Conservation (phyloP, 2,888 invertebrate genomes). For the Ariolimax columbianus region DNA sequence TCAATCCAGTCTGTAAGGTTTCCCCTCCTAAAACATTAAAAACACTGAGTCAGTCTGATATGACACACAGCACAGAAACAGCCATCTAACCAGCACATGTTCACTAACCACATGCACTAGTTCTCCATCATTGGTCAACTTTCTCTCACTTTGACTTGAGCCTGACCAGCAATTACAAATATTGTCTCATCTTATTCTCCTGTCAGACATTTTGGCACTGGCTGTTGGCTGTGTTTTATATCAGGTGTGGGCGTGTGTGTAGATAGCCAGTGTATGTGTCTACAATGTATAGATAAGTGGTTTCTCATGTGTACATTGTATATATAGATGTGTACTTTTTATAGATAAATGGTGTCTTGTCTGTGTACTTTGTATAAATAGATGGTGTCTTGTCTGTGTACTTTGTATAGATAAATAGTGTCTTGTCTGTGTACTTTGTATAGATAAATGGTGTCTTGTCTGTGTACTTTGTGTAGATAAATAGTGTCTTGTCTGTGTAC, state of each 20-base stretch:
- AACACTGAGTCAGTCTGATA: conserved; percentile 64
- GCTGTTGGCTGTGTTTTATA: no score
- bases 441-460: no score
- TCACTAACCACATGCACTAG: neutral
- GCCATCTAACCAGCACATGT: conserved; percentile 59
- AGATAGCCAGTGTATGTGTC: no score
- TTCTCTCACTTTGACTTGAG: neutral
- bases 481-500: no score
- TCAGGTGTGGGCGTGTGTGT: no score
- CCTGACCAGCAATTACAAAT: neutral
- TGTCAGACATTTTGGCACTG: neutral
- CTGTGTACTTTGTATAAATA: neutral
- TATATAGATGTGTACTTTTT: neutral
- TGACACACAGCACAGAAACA: conserved; percentile 65
- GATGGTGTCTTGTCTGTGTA: neutral
- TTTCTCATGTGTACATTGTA: neutral
- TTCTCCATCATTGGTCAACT: neutral
- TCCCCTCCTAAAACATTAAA: conserved; percentile 64
- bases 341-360: conserved; percentile 4
- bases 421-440: no score
- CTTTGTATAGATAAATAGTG: no score
- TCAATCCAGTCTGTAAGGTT: conserved; percentile 68
- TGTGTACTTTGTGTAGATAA: no score
- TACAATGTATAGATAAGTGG: no score
- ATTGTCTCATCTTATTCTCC: conserved; percentile 19